A percentile compares a stretch with the other conserved stretches of the same genome.
These are phyloP conservation scores for Carollia perspicillata DNA, from an alignment of 2,113 vertebrate genomes.

Conservation along the genomic window DNA sequence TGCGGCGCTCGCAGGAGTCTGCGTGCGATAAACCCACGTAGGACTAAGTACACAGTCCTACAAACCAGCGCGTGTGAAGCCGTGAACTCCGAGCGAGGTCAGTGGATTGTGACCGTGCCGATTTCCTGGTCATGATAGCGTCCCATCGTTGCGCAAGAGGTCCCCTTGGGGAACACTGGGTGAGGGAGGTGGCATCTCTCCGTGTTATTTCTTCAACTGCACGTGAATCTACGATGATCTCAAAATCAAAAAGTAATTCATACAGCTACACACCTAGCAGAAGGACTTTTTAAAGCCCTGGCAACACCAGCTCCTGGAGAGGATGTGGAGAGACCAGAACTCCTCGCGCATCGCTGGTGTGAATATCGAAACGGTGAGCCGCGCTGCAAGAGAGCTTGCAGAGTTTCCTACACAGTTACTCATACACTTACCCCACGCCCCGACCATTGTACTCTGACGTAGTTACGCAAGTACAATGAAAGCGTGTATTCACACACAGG, in stretches of 20 bases:
- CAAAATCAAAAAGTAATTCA: background rate
- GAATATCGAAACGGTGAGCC: background rate
- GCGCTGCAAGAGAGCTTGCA: background rate
- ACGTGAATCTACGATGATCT: background rate
- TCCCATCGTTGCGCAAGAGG: fast-evolving
- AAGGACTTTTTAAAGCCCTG: background rate
- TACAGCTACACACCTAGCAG: background rate
- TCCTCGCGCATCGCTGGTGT: background rate
- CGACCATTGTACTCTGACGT: background rate
- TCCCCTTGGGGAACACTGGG: background rate
- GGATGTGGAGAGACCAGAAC: background rate
- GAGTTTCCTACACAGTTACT: background rate
- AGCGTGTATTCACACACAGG: background rate
- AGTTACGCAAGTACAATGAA: background rate
- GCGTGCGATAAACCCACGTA: background rate
- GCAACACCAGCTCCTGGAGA: background rate
- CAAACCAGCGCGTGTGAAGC: background rate
- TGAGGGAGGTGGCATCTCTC: background rate
- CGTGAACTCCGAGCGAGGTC: background rate
- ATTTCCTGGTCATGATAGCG: background rate
- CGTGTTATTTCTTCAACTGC: background rate
- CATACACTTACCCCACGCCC: background rate
- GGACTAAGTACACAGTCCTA: background rate
- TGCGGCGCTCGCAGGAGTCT: background rate
- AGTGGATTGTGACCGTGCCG: background rate